These are phyloP conservation scores for Probosciger aterrimus DNA, from an alignment of 2,113 vertebrate species.

Conservation along the genomic window DNA sequence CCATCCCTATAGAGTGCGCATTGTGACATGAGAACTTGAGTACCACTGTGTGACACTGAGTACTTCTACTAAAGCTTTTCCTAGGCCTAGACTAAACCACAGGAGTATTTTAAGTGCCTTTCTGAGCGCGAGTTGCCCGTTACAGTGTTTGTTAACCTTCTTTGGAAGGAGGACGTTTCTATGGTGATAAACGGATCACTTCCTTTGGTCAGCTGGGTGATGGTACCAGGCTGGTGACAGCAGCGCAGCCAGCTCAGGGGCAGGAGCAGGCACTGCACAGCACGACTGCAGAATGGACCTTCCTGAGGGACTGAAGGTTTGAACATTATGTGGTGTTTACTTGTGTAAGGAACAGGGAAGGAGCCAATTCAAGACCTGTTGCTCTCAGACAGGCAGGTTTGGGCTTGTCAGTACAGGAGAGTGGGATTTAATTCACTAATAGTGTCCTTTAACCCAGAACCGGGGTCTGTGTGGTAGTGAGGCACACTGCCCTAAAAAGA, in stretches of 20 bases:
- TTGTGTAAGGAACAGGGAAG: not conserved
- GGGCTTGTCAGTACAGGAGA: not conserved
- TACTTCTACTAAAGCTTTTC: not conserved
- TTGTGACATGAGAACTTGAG: not conserved
- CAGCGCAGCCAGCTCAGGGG: not conserved
- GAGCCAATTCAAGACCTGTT: rapidly evolving
- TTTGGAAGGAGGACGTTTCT: not conserved
- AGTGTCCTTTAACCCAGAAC: not conserved
- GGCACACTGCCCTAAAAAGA: not conserved
- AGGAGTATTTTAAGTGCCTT: conserved; percentile 42
- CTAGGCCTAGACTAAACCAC: not conserved
- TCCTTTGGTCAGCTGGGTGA: not conserved
- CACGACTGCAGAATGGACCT: not conserved
- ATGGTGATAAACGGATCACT: rapidly evolving
- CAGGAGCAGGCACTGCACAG: not conserved
- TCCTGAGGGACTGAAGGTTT: not conserved
- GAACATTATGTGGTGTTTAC: not conserved
- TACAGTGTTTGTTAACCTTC: not conserved
- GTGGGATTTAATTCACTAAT: not conserved
- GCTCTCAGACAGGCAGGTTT: not conserved
- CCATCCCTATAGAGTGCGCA: not conserved
- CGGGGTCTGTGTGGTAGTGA: not conserved
- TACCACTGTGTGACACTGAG: rapidly evolving
- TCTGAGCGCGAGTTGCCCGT: not conserved
- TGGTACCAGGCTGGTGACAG: not conserved